Conservation (phyloP, 2,113 vertebrate species). For the Penelope pileata region DNA sequence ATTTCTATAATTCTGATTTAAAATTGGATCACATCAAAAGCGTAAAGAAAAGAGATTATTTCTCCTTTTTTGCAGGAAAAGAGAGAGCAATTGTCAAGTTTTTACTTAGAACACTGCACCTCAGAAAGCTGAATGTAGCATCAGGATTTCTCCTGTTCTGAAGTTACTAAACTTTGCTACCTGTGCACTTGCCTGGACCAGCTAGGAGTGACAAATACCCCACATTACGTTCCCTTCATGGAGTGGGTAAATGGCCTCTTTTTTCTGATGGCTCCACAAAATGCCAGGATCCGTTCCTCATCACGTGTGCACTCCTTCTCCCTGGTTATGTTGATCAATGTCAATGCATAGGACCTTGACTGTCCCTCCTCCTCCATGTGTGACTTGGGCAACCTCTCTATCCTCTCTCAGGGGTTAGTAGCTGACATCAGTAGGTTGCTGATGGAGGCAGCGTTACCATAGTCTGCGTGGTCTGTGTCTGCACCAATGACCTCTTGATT, state of each 20-base stretch:
- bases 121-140: neutral
- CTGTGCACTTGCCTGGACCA: neutral
- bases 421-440: neutral
- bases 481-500: neutral
- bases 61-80: neutral
- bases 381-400: fast-evolving
- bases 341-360: neutral
- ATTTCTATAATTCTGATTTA: neutral
- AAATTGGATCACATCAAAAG: neutral
- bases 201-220: neutral
- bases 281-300: neutral
- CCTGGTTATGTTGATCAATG: neutral
- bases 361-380: fast-evolving
- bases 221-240: neutral
- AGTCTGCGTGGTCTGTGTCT: neutral
- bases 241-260: neutral
- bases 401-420: neutral
- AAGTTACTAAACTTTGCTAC: neutral
- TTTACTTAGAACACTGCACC: neutral
- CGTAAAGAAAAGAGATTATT: neutral
- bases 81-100: neutral
- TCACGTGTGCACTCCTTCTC: neutral
- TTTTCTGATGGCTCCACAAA: neutral
- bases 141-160: neutral
- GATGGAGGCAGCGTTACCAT: neutral